These are phyloP conservation scores for Ceratosolen solmsi DNA, from an alignment of 1,140 invertebrate genomes.

Conservation along the genomic window DNA sequence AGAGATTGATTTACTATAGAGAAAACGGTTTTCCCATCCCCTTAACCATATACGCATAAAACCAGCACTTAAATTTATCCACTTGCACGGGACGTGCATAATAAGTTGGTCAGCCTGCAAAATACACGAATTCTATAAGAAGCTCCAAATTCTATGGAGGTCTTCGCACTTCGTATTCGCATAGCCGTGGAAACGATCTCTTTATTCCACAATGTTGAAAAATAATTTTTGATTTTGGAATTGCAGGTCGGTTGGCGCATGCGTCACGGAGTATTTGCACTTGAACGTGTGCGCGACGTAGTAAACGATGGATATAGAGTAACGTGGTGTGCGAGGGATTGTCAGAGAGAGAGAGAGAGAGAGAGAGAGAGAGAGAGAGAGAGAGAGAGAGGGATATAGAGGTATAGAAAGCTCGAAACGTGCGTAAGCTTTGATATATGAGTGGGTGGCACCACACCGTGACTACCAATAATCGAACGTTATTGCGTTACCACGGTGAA, in stretches of 20 bases:
- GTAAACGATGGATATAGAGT: no score
- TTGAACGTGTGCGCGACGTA: no score
- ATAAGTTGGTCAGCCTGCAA: background rate
- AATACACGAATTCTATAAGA: background rate
- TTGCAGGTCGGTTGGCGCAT: no score
- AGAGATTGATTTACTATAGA: no score
- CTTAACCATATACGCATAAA: background rate
- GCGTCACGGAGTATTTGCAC: no score
- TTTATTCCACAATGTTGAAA: background rate
- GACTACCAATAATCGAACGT: conserved; percentile 71
- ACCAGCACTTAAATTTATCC: background rate
- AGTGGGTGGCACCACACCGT: conserved; percentile 58
- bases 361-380: background rate
- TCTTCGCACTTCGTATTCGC: no score
- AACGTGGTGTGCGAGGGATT: no score
- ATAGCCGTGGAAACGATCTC: background rate
- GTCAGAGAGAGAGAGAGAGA: no score
- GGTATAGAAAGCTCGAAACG: background rate
- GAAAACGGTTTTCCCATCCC: no score
- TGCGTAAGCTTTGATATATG: conserved; percentile 66
- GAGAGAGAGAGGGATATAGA: background rate
- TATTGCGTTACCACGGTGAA: conserved; percentile 66
- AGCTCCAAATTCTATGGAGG: no score
- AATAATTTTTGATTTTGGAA: conserved; percentile 43
- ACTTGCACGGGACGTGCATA: background rate